Percentiles rank a stretch among this genome's conserved stretches.
These are phyloP conservation scores for Pyrocephalus nanus DNA, from an alignment of 2,797 vertebrate species.

Conservation along the genomic window DNA sequence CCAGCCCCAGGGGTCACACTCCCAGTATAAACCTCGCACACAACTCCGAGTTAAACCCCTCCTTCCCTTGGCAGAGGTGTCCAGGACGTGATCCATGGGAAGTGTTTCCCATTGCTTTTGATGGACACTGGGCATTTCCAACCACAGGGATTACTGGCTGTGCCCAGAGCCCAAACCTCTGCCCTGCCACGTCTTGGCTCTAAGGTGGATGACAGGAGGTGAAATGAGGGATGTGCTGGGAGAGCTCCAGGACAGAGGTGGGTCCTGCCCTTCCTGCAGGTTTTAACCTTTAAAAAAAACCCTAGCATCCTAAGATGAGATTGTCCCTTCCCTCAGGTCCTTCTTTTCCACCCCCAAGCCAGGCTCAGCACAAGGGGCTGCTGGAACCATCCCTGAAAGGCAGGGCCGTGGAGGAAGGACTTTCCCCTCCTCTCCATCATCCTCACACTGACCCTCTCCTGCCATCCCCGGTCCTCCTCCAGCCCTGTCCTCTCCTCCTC, in stretches of 20 bases:
- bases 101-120: fast-evolving
- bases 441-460: not conserved
- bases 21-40: not conserved
- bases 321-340: not conserved
- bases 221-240: not conserved
- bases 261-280: not conserved
- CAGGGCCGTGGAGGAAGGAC: not conserved
- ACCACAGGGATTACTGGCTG: fast-evolving
- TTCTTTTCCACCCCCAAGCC: not conserved
- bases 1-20: not conserved
- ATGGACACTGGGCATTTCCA: fast-evolving
- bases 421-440: not conserved
- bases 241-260: not conserved
- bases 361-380: not conserved
- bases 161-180: not conserved
- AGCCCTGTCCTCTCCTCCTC: not conserved
- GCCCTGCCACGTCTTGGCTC: not conserved
- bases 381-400: not conserved
- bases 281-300: not conserved
- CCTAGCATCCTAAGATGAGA: fast-evolving
- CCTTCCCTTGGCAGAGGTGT: not conserved
- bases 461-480: fast-evolving
- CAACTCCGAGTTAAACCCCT: fast-evolving
- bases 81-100: fast-evolving
- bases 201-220: fast-evolving